Base-by-base conservation (phyloP, 2,888 invertebrate genomes). In the Chironomus tentans region DNA sequence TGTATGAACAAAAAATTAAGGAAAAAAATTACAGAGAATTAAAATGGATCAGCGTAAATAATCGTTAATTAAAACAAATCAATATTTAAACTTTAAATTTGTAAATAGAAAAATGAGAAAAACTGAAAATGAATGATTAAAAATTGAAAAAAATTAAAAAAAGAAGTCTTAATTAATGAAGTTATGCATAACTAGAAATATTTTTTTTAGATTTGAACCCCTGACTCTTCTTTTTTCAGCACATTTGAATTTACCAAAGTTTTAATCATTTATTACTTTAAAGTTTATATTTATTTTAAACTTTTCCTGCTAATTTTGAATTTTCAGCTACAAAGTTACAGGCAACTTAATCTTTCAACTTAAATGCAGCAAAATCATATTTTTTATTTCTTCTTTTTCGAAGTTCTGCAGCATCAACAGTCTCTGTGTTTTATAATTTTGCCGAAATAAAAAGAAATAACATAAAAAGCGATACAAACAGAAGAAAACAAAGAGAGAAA, bases 11-110 rank as follows among this genome's bases (percentile, higher is more conserved):
- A 21, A 65, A 22, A 22, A 65, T 28, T 4, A 28, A 5, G 28
- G 5, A 28, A 62, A 12, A 47, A 28, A 76, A 76, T 46, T 76
- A 48, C 69, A 69, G 15, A 69, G 56, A 56, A 56, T 56, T 38
- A 38, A 56, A 56, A 18, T 56, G 56, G 56, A 56, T 56, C 56
- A 18, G 56, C 56, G 56, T 56, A 56, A 56, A 48, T 76, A 76
- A 76, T 76, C 68, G 69, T 76, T 76, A 74, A 74, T 74, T 68
- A 74, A 74, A 70, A 68, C 24, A 46, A 74, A 74, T 46, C 74
- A 74, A 74, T 68, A 74, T 74, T 74, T 74, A 74, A n/a, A 74
- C 46, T 48, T 18, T 68, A 61, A 68, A 7, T 74, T 74, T 74
- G 74, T 74, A 74, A 74, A 74, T 74, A 74, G 47, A 68, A 47